Evolutionary conservation across 2,888 invertebrate genomes (phyloP), one percentile per base, ranked within the genome.

Genomic region (Molanna angustata): DNA sequence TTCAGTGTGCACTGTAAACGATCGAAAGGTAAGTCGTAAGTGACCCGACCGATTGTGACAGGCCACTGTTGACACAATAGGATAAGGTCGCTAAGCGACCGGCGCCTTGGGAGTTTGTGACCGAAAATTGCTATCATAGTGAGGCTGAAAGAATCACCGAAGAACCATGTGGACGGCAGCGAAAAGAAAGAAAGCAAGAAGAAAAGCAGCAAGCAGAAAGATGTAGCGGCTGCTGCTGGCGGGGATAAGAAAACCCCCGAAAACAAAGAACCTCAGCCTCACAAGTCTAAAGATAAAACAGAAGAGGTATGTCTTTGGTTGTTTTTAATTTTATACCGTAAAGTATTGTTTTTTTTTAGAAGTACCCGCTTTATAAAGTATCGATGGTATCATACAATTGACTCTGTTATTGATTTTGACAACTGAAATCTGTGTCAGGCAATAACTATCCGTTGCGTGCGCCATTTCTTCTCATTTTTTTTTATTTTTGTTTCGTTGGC

Each of bases 81-180:
- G n/a, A n/a, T 37, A 9, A 17, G 46, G 49, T 41, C 50, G 49
- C 39, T n/a, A 21, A 27, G 53, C 50, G 44, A 16, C 27, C 41
- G 43, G 52, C 48, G 40, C 27, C 45, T 48, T 22, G 32, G 48
- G 37, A 32, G 44, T 54, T 52, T 52, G 49, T 49, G 49, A 51
- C 39, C 52, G 46, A 60, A 62, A 69, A 80, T 73, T 67, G 82
- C 79, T 72, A 78, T 79, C 81, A 83, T 83, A 78, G 83, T 83
- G 82, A 77, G 82, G 74, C 78, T 82, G 70, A 82, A 82, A 71
- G 83, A 82, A 74, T 71, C 77, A 62, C 72, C 76, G 65, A 78
- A 78, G 68, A 77, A 70, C 70, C 78, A 80, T 80, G 80, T 78
- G 71, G 80, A 78, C 69, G 70, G 74, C 64, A 67, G 76, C 71